Evolutionary conservation across 1,140 invertebrate species (phyloP).

Genomic region (Agrypnia vestita): DNA sequence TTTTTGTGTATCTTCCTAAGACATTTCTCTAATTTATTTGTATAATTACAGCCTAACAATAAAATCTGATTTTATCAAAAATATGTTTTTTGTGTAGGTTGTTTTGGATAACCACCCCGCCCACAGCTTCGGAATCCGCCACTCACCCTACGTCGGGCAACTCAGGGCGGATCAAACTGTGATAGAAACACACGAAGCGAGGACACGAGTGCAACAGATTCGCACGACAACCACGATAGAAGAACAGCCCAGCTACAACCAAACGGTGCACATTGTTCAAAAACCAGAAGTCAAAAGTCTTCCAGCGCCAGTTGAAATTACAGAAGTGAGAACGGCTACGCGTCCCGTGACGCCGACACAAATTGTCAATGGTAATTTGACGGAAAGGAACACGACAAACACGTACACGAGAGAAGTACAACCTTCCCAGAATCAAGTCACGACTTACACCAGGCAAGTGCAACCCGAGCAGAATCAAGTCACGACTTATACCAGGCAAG

Average conservation of each 20-base stretch:
- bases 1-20: no score
- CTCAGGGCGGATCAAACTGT: constrained; percentile 65
- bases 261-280: constrained; percentile 16
- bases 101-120: constrained; percentile 76
- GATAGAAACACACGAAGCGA: constrained; percentile 20
- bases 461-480: constrained; percentile 20
- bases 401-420: constrained; percentile 26
- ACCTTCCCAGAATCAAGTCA: neutral
- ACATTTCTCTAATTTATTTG: no score
- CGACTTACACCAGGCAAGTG: constrained; percentile 34
- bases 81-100: constrained; percentile 66
- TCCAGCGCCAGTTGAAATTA: constrained; percentile 2
- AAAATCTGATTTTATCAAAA: neutral
- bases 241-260: constrained; percentile 14
- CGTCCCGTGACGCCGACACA: constrained; percentile 26
- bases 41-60: no score
- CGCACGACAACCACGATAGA: constrained; percentile 22
- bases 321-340: constrained; percentile 22
- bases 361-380: constrained; percentile 28
- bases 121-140: constrained; percentile 90
- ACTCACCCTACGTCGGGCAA: constrained; percentile 86
- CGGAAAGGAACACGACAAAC: constrained; percentile 18
- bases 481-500: constrained; percentile 27
- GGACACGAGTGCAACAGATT: constrained; percentile 37
- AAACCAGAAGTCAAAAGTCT: constrained; percentile 17